Conservation (phyloP, 2,797 vertebrate genomes). For the Chrosomus eos region DNA sequence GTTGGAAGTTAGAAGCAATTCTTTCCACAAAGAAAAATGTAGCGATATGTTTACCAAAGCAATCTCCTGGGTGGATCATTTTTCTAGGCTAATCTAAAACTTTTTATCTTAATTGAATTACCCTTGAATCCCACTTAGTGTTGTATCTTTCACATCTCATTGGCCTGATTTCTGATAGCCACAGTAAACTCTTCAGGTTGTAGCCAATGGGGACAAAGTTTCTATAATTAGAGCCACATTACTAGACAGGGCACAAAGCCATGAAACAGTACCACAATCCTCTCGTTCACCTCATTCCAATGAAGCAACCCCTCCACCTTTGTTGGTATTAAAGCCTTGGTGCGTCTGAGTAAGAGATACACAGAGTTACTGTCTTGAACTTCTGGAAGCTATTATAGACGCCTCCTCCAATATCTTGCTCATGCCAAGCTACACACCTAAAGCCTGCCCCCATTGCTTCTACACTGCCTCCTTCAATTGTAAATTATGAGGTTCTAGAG, state of each 20-base stretch:
- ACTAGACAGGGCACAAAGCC: slow-evolving; percentile 18
- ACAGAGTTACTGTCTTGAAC: slow-evolving; percentile 53
- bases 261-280: slow-evolving; percentile 13
- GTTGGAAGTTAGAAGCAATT: background rate
- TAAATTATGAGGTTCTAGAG: slow-evolving; percentile 10
- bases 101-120: slow-evolving; percentile 24
- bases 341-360: slow-evolving; percentile 21
- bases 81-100: slow-evolving; percentile 11
- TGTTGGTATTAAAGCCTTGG: slow-evolving; percentile 35
- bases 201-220: slow-evolving; percentile 31
- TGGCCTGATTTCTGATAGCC: slow-evolving; percentile 23
- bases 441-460: slow-evolving; percentile 24
- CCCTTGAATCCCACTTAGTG: slow-evolving; percentile 5
- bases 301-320: slow-evolving; percentile 8
- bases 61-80: slow-evolving; percentile 1
- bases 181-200: background rate
- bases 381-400: slow-evolving; percentile 59
- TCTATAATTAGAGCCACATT: slow-evolving; percentile 41
- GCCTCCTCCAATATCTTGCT: slow-evolving; percentile 40
- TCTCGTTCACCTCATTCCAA: slow-evolving; percentile 10
- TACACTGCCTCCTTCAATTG: background rate
- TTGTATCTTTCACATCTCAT: slow-evolving; percentile 19
- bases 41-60: slow-evolving; percentile 1
- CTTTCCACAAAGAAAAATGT: background rate
- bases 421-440: slow-evolving; percentile 41